A percentile compares a stretch with the other conserved stretches of the same genome.
These are phyloP conservation scores for Argentina silus DNA, from an alignment of 2,797 vertebrate genomes.

Conservation along the genomic window DNA sequence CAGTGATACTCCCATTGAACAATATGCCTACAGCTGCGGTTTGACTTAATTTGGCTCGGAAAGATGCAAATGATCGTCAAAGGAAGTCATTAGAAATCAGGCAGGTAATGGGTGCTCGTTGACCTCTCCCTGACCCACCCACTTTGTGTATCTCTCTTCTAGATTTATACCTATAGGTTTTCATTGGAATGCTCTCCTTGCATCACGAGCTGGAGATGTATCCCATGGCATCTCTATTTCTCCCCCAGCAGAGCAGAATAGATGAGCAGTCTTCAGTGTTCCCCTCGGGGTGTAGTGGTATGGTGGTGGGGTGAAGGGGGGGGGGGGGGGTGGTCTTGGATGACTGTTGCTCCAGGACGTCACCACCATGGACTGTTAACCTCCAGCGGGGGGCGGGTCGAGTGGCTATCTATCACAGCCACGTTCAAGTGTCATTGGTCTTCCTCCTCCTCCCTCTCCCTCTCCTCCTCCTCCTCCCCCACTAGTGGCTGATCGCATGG, in stretches of 20 bases:
- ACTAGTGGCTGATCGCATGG: slow-evolving; percentile 24
- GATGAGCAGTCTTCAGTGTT: slow-evolving; percentile 52
- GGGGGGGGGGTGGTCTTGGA: slow-evolving; percentile 42
- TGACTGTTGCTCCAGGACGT: slow-evolving; percentile 61
- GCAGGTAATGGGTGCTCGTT: neutral
- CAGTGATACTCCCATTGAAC: slow-evolving; percentile 10
- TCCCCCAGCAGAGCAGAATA: slow-evolving; percentile 36
- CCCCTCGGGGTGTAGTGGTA: slow-evolving; percentile 37
- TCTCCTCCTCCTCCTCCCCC: slow-evolving; percentile 19
- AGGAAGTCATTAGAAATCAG: slow-evolving; percentile 23
- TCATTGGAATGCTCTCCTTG: slow-evolving; percentile 24
- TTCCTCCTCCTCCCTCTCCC: slow-evolving; percentile 13
- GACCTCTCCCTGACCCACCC: slow-evolving; percentile 38
- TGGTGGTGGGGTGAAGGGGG: slow-evolving; percentile 18
- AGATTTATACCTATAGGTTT: neutral
- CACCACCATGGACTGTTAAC: slow-evolving; percentile 77
- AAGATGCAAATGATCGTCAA: slow-evolving; percentile 22
- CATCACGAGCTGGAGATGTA: slow-evolving; percentile 29
- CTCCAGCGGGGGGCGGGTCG: slow-evolving; percentile 59
- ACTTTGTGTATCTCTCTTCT: neutral
- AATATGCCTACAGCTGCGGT: slow-evolving; percentile 14
- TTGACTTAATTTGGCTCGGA: slow-evolving; percentile 25
- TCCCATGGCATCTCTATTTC: slow-evolving; percentile 35
- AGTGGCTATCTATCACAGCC: slow-evolving; percentile 74
- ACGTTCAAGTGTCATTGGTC: slow-evolving; percentile 61